Evolutionary conservation across 1,140 invertebrate species (phyloP).

Genomic region (Pseudomyrmex concolor): DNA sequence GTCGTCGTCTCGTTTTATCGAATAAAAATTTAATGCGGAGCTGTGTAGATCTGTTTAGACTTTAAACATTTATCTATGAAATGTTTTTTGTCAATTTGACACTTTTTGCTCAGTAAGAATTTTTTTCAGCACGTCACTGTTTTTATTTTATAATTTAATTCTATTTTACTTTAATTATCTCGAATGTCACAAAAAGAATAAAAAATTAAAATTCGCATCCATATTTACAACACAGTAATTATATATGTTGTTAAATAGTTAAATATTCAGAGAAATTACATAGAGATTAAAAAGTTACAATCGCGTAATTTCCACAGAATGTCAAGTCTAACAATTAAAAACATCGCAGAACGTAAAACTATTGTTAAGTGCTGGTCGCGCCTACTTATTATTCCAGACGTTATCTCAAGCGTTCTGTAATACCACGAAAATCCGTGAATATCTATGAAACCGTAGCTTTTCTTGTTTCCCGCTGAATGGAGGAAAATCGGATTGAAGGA

Average conservation of each 20-base stretch:
- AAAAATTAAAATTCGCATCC: neutral
- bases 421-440: constrained; percentile 52
- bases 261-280: neutral
- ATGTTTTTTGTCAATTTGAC: neutral
- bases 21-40: constrained; percentile 24
- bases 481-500: constrained; percentile 67
- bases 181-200: too few species aligned
- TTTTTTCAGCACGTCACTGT: neutral
- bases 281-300: neutral
- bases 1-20: too few species aligned
- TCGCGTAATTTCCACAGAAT: neutral
- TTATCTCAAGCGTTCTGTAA: constrained; percentile 36
- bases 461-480: constrained; percentile 65
- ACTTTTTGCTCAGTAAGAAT: neutral
- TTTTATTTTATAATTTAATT: too few species aligned
- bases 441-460: constrained; percentile 59
- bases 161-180: too few species aligned
- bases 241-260: neutral
- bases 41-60: neutral
- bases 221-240: too few species aligned
- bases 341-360: neutral
- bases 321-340: neutral
- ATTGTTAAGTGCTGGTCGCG: neutral
- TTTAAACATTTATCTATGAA: constrained; percentile 4
- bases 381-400: constrained; percentile 28